Evolutionary conservation across 2,113 vertebrate genomes (phyloP).

Genomic region (Nerophis ophidion): DNA sequence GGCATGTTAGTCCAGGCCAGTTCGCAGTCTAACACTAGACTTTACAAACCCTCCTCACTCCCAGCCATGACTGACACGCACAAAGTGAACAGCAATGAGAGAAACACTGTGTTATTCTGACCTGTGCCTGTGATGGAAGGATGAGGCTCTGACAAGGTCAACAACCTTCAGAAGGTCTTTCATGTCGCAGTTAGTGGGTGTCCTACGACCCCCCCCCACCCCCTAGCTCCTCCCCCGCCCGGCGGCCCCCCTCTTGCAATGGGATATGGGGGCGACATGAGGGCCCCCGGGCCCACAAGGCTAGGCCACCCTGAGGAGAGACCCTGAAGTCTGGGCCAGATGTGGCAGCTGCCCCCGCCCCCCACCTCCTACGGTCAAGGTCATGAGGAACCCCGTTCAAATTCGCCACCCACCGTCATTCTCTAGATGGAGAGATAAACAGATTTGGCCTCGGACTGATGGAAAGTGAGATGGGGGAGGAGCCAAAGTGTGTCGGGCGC

Average conservation of each 20-base stretch:
- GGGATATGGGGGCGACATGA: slow-evolving; percentile 43
- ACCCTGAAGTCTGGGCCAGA: slow-evolving; percentile 67
- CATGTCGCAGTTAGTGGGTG: slow-evolving; percentile 59
- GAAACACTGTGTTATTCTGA: slow-evolving; percentile 47
- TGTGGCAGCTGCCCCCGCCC: slow-evolving; percentile 68
- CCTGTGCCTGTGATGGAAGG: slow-evolving; percentile 49
- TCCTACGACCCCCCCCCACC: slow-evolving; percentile 25
- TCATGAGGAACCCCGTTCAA: slow-evolving; percentile 70
- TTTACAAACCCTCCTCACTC: slow-evolving; percentile 30
- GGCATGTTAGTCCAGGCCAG: background rate
- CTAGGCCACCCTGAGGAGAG: slow-evolving; percentile 55
- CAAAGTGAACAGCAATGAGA: slow-evolving; percentile 39
- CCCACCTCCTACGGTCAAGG: slow-evolving; percentile 69
- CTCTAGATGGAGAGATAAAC: slow-evolving; percentile 50
- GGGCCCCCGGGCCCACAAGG: slow-evolving; percentile 58
- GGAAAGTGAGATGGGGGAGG: slow-evolving; percentile 16
- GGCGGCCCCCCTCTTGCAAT: slow-evolving; percentile 31
- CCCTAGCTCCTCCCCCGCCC: background rate
- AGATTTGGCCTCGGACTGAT: slow-evolving; percentile 25
- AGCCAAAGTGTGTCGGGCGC: slow-evolving; percentile 4
- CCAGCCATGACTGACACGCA: slow-evolving; percentile 35
- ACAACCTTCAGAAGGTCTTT: slow-evolving; percentile 52
- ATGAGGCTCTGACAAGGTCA: slow-evolving; percentile 54
- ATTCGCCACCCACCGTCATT: slow-evolving; percentile 71
- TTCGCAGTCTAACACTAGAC: background rate